A percentile compares a stretch with the other conserved stretches of the same genome.
These are phyloP conservation scores for Carettochelys insculpta DNA, from an alignment of 2,113 vertebrate genomes.

Conservation along the genomic window DNA sequence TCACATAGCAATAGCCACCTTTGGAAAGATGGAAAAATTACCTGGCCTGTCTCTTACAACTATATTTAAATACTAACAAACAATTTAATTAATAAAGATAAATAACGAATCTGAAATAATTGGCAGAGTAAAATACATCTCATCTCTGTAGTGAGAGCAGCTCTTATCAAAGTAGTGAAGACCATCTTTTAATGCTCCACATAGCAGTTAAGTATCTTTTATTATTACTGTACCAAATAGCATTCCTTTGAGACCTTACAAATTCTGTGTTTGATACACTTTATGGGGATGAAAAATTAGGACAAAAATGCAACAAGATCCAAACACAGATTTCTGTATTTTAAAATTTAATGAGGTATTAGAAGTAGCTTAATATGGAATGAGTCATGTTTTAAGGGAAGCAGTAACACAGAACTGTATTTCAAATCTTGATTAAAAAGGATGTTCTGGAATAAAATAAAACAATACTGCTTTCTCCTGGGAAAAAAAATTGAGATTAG, in stretches of 20 bases:
- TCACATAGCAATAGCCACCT: neutral
- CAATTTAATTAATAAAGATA: constrained; percentile 47
- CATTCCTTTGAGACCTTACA: constrained; percentile 52
- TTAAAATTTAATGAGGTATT: constrained; percentile 70
- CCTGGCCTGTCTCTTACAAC: constrained; percentile 11
- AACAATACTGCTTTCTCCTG: neutral
- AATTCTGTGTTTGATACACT: constrained; percentile 53
- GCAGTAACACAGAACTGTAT: constrained; percentile 47
- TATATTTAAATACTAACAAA: constrained; percentile 9
- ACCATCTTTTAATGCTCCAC: constrained; percentile 2
- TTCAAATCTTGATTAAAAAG: constrained; percentile 37
- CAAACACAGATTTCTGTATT: constrained; percentile 47
- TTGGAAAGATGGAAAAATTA: neutral
- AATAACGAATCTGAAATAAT: constrained; percentile 44
- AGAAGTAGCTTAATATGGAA: constrained; percentile 62
- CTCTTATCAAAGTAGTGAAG: constrained; percentile 11
- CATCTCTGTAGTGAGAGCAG: neutral
- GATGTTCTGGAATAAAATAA: constrained; percentile 11
- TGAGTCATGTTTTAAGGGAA: constrained; percentile 63
- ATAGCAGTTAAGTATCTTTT: constrained; percentile 49
- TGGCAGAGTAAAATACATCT: constrained; percentile 19
- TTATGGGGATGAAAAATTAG: constrained; percentile 46
- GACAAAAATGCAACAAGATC: constrained; percentile 60
- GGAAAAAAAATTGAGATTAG: constrained; percentile 13
- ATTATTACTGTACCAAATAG: constrained; percentile 49